A percentile compares a stretch with the other conserved stretches of the same genome.
These are phyloP conservation scores for Beroe ovata DNA, from an alignment of 37 sponge, comb jelly and placozoan species.

Conservation along the genomic window DNA sequence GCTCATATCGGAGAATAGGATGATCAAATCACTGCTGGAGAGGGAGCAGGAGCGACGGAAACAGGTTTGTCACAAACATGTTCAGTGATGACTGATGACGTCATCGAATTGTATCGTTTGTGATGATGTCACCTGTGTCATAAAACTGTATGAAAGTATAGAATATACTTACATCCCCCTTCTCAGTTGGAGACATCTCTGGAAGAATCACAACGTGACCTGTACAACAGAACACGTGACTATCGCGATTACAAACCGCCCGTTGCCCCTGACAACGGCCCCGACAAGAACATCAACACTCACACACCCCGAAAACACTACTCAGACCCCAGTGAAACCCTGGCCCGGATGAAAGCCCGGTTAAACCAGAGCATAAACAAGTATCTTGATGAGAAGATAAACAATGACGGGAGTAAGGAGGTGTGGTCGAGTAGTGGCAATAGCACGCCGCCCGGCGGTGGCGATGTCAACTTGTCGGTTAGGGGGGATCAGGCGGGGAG, in stretches of 20 bases:
- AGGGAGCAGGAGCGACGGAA: constrained; percentile 60
- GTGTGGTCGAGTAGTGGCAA: neutral
- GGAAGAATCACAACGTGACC: constrained; percentile 42
- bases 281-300: constrained; percentile 55
- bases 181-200: constrained; percentile 43
- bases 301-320: constrained; percentile 19
- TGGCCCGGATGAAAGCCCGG: constrained; percentile 61
- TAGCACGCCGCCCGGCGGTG: neutral
- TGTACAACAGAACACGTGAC: constrained; percentile 20
- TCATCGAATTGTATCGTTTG: too few relatives aligned
- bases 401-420: constrained; percentile 53
- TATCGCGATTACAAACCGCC: constrained; percentile 9
- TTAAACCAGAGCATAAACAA: constrained; percentile 56
- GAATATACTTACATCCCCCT: neutral
- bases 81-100: too few relatives aligned
- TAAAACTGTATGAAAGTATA: too few relatives aligned
- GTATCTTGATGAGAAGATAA: constrained; percentile 60
- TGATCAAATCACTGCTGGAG: constrained; percentile 56
- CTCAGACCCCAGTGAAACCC: constrained; percentile 45
- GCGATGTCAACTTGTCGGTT: constrained; percentile 16
- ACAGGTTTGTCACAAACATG: constrained; percentile 13
- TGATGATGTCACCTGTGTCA: too few relatives aligned
- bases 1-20: constrained; percentile 38
- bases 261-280: constrained; percentile 8
- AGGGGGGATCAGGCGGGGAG: neutral